Evolutionary conservation across 2,113 vertebrate genomes (phyloP).

Genomic region (Gnathonemus longibarbis): DNA sequence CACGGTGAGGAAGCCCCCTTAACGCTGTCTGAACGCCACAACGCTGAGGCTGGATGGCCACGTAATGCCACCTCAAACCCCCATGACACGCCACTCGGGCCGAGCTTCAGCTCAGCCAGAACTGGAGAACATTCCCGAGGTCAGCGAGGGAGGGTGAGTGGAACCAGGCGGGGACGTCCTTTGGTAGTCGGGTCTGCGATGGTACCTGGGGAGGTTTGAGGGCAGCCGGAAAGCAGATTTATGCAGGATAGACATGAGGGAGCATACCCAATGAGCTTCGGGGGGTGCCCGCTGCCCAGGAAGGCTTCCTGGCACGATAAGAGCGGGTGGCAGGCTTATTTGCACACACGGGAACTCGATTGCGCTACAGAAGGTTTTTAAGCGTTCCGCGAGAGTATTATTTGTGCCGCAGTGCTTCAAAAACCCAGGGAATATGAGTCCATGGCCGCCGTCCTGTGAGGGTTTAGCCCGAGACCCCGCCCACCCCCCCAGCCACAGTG

Average conservation of each 20-base stretch:
- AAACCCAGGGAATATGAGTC: neutral
- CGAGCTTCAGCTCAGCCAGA: neutral
- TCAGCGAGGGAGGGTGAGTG: neutral
- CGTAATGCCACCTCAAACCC: neutral
- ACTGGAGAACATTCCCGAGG: neutral
- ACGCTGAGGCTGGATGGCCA: neutral
- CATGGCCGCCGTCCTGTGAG: neutral
- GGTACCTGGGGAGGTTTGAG: neutral
- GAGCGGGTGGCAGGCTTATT: neutral
- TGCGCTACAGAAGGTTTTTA: neutral
- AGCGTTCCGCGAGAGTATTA: neutral
- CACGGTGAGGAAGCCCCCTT: neutral
- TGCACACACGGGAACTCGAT: neutral
- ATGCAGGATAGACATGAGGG: neutral
- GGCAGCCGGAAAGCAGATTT: neutral
- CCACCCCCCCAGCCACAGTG: neutral
- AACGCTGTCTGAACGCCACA: neutral
- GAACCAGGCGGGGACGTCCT: neutral
- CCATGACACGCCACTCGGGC: neutral
- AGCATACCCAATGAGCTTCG: neutral
- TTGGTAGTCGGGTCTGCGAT: neutral
- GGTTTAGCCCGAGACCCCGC: neutral
- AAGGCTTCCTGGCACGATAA: neutral
- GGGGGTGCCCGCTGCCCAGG: neutral
- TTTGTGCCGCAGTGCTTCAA: neutral